These are phyloP conservation scores for Patiria miniata DNA, from an alignment of 35 echinoderm and acorn worm species.

Conservation along the genomic window DNA sequence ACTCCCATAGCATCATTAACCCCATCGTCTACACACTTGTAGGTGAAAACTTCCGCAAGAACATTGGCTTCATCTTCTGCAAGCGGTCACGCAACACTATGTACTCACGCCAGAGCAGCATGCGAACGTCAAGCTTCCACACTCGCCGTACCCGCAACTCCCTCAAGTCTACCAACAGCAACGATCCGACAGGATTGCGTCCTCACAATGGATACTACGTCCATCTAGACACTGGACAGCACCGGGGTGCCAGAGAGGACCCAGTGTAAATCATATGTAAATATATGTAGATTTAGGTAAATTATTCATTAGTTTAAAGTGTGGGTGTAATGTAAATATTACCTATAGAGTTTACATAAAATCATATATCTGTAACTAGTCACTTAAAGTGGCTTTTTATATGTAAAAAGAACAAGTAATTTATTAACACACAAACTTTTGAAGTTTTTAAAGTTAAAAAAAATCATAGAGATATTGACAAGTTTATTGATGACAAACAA, in stretches of 20 bases:
- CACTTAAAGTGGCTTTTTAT: slow-evolving; percentile 3
- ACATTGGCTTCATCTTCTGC: slow-evolving; percentile 47
- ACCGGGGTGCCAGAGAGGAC: neutral
- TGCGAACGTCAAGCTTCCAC: slow-evolving; percentile 57
- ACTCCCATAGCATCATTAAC: slow-evolving; percentile 92
- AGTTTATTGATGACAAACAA: no score
- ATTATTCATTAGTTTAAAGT: no score
- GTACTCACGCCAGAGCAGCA: slow-evolving; percentile 58
- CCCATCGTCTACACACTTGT: slow-evolving; percentile 91
- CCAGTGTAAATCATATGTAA: neutral
- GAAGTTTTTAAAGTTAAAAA: no score
- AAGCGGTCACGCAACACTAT: neutral
- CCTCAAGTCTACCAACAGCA: slow-evolving; percentile 47
- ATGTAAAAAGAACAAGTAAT: neutral
- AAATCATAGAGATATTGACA: no score
- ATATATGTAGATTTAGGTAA: no score
- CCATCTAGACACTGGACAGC: slow-evolving; percentile 8
- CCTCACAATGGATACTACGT: neutral
- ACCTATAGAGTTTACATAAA: neutral
- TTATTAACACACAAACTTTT: neutral
- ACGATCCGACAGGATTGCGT: neutral
- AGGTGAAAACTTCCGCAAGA: slow-evolving; percentile 86
- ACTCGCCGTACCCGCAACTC: slow-evolving; percentile 49
- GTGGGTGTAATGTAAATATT: neutral
- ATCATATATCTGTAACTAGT: neutral